Evolutionary conservation across 1,140 invertebrate genomes (phyloP).

Genomic region (Pseudomyrmex cubaensis): DNA sequence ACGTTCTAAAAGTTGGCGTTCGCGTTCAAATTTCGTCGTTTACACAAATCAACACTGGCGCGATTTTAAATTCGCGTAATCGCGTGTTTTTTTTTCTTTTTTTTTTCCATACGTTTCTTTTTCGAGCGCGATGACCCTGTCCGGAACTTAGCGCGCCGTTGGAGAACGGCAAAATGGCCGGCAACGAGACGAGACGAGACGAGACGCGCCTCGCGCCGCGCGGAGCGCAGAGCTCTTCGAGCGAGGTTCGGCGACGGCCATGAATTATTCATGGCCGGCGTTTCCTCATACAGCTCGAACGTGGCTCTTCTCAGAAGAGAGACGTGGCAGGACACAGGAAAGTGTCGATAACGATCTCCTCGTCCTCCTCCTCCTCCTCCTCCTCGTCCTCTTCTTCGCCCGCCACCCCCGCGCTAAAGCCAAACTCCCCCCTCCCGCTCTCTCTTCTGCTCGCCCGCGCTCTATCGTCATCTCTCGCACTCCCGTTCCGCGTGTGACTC

Average conservation of each 20-base stretch:
- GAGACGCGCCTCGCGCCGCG: not conserved
- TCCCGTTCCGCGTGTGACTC: constrained; percentile 68
- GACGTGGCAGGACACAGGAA: constrained; percentile 84
- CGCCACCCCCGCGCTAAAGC: constrained; percentile 15
- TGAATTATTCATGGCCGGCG: constrained; percentile 84
- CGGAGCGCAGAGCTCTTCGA: constrained; percentile 13
- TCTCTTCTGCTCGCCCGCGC: constrained; percentile 44
- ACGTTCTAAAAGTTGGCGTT: not conserved
- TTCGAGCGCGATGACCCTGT: constrained; percentile 12
- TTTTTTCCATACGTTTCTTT: not conserved
- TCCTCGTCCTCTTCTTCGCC: constrained; percentile 29
- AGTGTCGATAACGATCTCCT: constrained; percentile 82
- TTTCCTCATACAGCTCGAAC: constrained; percentile 83
- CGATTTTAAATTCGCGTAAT: constrained; percentile 30
- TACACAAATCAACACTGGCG: not conserved
- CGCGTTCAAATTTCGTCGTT: too few species aligned
- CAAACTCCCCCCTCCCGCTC: not conserved
- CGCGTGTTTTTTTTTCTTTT: not conserved
- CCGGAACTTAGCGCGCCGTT: constrained; percentile 45
- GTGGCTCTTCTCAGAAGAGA: constrained; percentile 81
- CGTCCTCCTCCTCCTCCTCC: constrained; percentile 17
- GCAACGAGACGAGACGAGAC: constrained; percentile 17
- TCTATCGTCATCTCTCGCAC: constrained; percentile 30
- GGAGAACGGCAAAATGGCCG: constrained; percentile 51
- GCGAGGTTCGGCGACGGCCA: constrained; percentile 80